Conservation (phyloP, 2,888 invertebrate genomes). For the Plebejus melissa region DNA sequence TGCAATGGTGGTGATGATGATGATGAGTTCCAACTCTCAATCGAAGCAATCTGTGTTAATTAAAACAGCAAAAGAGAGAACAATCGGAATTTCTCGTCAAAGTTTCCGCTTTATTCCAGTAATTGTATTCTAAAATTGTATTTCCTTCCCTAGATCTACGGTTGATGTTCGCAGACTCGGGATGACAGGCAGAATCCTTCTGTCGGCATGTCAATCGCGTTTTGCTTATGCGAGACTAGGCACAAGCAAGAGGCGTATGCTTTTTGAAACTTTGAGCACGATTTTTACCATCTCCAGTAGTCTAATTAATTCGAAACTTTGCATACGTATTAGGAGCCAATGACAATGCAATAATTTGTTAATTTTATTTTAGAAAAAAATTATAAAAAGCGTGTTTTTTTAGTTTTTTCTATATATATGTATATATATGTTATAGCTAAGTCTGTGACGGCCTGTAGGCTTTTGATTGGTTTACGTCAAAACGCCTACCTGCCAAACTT, state of each 20-base stretch:
- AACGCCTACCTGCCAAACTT: too few relatives aligned
- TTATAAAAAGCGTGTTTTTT: too few relatives aligned
- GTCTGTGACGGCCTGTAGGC: too few relatives aligned
- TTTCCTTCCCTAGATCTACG: slow-evolving; percentile 39
- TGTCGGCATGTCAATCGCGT: slow-evolving; percentile 63
- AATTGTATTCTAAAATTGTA: slow-evolving; percentile 17
- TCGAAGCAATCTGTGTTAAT: background rate
- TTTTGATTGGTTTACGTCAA: too few relatives aligned
- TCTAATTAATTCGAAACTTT: too few relatives aligned
- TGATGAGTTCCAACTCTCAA: slow-evolving; percentile 2
- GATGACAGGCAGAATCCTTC: slow-evolving; percentile 59
- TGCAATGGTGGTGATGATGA: background rate
- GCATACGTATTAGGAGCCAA: too few relatives aligned
- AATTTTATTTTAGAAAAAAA: too few relatives aligned
- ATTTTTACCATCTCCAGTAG: too few relatives aligned
- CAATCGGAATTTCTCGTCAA: slow-evolving; percentile 1
- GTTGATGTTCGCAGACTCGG: slow-evolving; percentile 59
- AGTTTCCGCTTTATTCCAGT: slow-evolving; percentile 20
- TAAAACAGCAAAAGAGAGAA: slow-evolving; percentile 13
- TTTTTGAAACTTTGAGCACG: too few relatives aligned
- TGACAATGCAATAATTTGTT: too few relatives aligned
- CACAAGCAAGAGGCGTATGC: slow-evolving; percentile 10
- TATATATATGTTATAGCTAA: too few relatives aligned
- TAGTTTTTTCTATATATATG: too few relatives aligned
- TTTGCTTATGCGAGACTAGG: slow-evolving; percentile 49